Conservation (phyloP, 1,140 invertebrate species). For the Delia radicum region DNA sequence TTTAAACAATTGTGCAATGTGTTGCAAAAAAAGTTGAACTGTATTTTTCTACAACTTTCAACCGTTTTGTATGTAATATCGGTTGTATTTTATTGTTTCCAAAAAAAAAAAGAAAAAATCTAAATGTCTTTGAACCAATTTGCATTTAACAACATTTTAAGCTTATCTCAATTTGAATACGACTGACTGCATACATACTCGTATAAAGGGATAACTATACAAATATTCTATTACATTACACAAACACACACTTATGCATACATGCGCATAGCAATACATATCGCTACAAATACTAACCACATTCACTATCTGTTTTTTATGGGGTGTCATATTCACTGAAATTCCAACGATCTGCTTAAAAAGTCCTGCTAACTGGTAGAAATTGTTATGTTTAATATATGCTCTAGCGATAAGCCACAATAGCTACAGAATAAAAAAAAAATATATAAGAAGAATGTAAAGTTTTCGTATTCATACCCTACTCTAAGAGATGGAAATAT, state of each 20-base stretch:
- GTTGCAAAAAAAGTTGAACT: too few species aligned
- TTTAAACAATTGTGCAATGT: too few species aligned
- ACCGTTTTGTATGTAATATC: too few species aligned
- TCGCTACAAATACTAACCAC: not conserved
- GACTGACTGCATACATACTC: conserved; percentile 4
- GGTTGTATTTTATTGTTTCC: too few species aligned
- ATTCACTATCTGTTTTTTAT: not conserved
- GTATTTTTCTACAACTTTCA: too few species aligned
- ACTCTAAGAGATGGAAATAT: too few species aligned
- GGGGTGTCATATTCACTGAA: not conserved
- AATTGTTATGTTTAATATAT: not conserved
- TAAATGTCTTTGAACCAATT: too few species aligned
- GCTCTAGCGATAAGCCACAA: not conserved
- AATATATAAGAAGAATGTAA: not conserved
- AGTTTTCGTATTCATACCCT: not conserved
- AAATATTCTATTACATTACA: too few species aligned
- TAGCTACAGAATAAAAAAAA: not conserved
- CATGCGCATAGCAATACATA: not conserved
- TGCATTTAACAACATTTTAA: conserved; percentile 16
- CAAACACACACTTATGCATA: not conserved
- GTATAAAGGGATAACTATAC: not conserved
- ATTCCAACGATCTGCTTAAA: not conserved
- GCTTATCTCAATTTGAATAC: conserved; percentile 6
- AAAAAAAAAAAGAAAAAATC: too few species aligned
- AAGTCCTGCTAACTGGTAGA: not conserved